Evolutionary conservation across 1,140 invertebrate genomes (phyloP).

Genomic region (Araneus ventricosus): DNA sequence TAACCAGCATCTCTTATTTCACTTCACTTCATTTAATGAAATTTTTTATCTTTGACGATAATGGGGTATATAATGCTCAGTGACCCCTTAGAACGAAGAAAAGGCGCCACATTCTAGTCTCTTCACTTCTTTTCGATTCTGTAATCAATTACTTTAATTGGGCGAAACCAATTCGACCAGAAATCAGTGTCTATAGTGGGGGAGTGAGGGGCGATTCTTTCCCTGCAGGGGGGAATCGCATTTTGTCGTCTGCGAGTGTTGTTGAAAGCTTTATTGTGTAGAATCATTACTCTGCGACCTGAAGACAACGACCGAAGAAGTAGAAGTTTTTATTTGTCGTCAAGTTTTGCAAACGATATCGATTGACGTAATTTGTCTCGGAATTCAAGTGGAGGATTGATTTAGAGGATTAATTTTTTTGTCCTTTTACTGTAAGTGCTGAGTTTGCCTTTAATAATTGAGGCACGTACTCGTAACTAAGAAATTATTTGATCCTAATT

Average conservation of each 20-base stretch:
- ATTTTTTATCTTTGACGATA: slow-evolving; percentile 1
- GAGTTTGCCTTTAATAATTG: not conserved
- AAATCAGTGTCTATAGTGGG: not conserved
- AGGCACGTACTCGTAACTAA: not conserved
- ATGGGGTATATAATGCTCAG: not conserved
- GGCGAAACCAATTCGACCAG: slow-evolving; percentile 39
- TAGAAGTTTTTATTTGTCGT: slow-evolving; percentile 7
- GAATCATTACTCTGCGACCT: slow-evolving; percentile 1
- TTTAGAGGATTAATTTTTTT: not conserved
- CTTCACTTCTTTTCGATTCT: slow-evolving; percentile 32
- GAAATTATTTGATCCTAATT: slow-evolving; percentile 4
- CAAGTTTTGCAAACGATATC: not conserved
- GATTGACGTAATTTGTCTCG: slow-evolving; percentile 3
- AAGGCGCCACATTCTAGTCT: slow-evolving; percentile 2
- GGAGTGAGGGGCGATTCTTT: not conserved
- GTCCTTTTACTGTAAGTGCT: not conserved
- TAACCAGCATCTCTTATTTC: slow-evolving; percentile 10
- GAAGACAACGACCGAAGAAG: slow-evolving; percentile 9
- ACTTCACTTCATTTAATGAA: not conserved
- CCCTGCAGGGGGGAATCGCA: not conserved
- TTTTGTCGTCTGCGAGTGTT: not conserved
- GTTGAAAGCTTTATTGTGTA: slow-evolving; percentile 24
- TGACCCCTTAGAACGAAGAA: too few species aligned
- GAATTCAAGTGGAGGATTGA: slow-evolving; percentile 11
- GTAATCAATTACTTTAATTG: slow-evolving; percentile 64